A percentile compares a stretch with the other conserved stretches of the same genome.
These are phyloP conservation scores for Andrena bucephala DNA, from an alignment of 2,888 invertebrate genomes.

Conservation along the genomic window DNA sequence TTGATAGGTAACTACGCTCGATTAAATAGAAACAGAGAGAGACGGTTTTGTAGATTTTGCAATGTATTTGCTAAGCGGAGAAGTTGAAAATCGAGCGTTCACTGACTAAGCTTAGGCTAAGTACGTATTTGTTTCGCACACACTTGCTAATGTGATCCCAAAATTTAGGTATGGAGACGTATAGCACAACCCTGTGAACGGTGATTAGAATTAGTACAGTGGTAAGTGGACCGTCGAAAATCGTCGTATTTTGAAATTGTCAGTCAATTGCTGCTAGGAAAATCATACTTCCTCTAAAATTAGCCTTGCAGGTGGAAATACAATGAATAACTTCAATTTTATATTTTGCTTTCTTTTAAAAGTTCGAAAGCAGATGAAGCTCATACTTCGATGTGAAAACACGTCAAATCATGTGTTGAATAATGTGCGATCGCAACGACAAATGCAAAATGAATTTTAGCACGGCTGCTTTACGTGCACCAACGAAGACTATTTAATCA, in stretches of 20 bases:
- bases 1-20: too few relatives aligned
- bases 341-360: neutral
- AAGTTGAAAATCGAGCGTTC: conserved; percentile 81
- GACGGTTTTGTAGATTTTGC: neutral
- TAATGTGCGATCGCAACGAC: neutral
- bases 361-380: too few relatives aligned
- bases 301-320: conserved; percentile 5
- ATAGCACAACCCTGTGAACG: too few relatives aligned
- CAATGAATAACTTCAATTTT: neutral
- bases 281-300: neutral
- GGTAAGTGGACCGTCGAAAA: conserved; percentile 36
- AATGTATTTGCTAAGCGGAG: conserved; percentile 57
- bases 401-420: neutral
- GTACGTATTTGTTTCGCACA: conserved; percentile 83
- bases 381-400: too few relatives aligned
- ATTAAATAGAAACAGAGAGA: too few relatives aligned
- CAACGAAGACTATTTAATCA: neutral
- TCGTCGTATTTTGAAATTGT: neutral
- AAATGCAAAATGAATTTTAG: neutral
- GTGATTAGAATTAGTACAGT: neutral
- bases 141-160: conserved; percentile 55
- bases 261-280: neutral
- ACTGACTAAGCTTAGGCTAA: conserved; percentile 83
- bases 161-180: neutral
- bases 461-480: neutral